These are phyloP conservation scores for Saccopteryx bilineata DNA, from an alignment of 2,113 vertebrate species.

Conservation along the genomic window DNA sequence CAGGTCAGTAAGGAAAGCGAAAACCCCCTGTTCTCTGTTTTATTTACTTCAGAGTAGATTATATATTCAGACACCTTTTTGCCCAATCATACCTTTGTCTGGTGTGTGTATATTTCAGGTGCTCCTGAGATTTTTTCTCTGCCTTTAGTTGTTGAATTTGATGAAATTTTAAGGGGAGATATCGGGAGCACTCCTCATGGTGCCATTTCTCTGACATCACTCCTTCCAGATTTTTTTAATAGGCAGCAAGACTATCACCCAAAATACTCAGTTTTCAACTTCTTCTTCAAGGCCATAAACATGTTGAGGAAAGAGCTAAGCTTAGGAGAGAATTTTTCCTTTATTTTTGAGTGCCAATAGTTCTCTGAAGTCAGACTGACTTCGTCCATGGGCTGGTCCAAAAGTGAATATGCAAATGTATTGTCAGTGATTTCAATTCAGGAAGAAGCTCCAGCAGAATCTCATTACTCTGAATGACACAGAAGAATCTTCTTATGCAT, in stretches of 20 bases:
- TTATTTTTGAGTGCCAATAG: conserved; percentile 29
- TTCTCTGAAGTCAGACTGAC: conserved; percentile 28
- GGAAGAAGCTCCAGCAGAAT: background rate
- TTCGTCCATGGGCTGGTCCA: background rate
- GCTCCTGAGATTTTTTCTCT: too few species aligned
- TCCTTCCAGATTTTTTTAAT: background rate
- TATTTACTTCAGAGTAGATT: too few species aligned
- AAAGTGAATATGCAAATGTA: conserved; percentile 59
- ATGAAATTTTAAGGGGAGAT: too few species aligned
- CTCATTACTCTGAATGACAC: conserved; percentile 4
- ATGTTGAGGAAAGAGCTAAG: background rate
- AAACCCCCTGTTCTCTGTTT: too few species aligned
- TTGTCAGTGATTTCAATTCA: background rate
- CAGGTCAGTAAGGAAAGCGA: too few species aligned
- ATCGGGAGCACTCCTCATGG: too few species aligned
- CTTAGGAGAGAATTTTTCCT: conserved; percentile 33
- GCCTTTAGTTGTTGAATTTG: too few species aligned
- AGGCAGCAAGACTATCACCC: background rate
- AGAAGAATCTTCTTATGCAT: background rate
- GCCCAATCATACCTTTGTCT: too few species aligned
- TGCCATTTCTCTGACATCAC: too few species aligned
- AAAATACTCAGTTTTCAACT: background rate
- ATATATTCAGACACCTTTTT: too few species aligned
- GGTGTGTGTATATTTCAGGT: too few species aligned
- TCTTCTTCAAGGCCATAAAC: conserved; percentile 45